Base-by-base conservation (phyloP, 2,797 vertebrate genomes). In the Eulemur rubriventer region DNA sequence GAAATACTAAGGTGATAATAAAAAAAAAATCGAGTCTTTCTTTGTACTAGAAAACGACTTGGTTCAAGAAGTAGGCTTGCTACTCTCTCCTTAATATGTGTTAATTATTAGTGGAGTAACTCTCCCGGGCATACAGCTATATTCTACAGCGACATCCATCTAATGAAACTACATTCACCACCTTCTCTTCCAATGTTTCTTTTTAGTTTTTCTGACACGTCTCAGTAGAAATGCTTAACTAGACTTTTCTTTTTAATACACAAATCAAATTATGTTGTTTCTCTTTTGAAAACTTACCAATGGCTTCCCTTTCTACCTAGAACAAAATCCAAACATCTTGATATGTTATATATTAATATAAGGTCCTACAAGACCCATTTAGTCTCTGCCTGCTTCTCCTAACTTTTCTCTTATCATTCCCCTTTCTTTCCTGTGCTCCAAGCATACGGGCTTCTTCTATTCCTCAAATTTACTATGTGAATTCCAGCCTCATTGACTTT, bases 221-320 rank as follows among this genome's bases (percentile, higher is more conserved):
- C 26, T 92, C 70, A 20, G 14, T 96, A 89, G 69, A 95, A 93
- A 76, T 33, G 16, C 22, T 80, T 91, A 63, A 75, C 48, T 72
- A 91, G 91, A n/a, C 26, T 55, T n/a, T 89, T 81, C 1, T 87
- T 79, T 30, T 78, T 72, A 55, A 76, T 16, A 89, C 5, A n/a
- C 67, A 63, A 81, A 46, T 26, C 28, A 50, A 17, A 35, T 82
- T 69, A 38, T 76, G 18, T 18, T 76, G 2, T 65, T 78, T 79
- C 28, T 78, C 89, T 80, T 2, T 48, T 93, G 84, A 73, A 90
- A 89, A 85, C 2, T n/a, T 67, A 80, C 28, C 5, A 63, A 26
- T 0, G 0, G 4, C 4, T 85, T 84, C 2, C 16, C 16, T 33
- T 13, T 69, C 35, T 50, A 28, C 8, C 73, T 92, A 76, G 41